Conservation (phyloP, 2,113 vertebrate species). For the Herpailurus yagouaroundi region DNA sequence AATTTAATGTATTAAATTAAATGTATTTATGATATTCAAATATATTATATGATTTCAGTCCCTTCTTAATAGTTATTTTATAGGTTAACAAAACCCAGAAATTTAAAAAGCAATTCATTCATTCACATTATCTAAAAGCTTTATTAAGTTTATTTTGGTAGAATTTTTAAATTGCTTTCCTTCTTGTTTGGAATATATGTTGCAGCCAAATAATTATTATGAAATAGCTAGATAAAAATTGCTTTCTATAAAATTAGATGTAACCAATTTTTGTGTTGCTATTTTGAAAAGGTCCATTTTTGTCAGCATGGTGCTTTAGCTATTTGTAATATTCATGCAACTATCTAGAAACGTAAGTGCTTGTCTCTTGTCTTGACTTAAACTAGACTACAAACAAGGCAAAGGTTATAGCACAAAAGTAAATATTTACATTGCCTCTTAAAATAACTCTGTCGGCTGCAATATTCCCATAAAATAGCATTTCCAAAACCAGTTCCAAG, state of each 20-base stretch:
- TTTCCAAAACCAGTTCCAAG: background rate
- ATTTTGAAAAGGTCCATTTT: constrained; percentile 13
- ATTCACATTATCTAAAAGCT: constrained; percentile 12
- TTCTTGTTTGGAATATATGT: background rate
- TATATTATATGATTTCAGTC: background rate
- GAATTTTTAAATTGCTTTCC: background rate
- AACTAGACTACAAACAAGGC: constrained; percentile 34
- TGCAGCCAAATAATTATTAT: constrained; percentile 28
- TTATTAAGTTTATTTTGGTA: background rate
- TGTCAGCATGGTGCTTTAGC: background rate
- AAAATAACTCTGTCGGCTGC: background rate
- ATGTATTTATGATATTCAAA: background rate
- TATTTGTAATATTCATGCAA: background rate
- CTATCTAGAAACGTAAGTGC: background rate
- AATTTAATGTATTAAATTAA: background rate
- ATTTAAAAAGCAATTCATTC: background rate
- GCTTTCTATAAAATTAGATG: background rate
- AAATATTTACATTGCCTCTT: constrained; percentile 58
- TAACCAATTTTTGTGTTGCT: background rate
- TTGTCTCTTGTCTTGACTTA: background rate
- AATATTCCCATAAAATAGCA: background rate
- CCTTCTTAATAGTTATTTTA: constrained; percentile 13
- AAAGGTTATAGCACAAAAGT: constrained; percentile 44
- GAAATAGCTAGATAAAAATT: constrained; percentile 28
- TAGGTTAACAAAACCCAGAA: background rate